These are phyloP conservation scores for Bemisia tabaci DNA, from an alignment of 1,140 invertebrate species.

Conservation along the genomic window DNA sequence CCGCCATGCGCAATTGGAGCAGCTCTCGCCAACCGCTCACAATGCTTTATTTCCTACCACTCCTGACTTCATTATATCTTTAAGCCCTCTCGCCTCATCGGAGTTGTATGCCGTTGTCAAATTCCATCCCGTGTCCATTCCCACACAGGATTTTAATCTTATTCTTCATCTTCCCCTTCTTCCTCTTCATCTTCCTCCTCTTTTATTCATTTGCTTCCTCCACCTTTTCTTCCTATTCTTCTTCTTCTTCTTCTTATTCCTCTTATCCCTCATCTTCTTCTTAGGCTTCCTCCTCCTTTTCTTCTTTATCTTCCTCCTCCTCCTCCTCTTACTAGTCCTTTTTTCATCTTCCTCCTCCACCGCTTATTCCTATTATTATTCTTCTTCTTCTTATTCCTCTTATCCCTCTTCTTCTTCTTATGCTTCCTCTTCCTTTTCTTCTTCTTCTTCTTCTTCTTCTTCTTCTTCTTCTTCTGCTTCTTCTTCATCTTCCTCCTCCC, in stretches of 20 bases:
- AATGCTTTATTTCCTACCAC: too few species aligned
- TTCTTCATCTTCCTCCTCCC: not conserved
- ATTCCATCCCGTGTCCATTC: too few species aligned
- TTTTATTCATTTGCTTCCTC: too few species aligned
- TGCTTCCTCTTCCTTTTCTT: not conserved
- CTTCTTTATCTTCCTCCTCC: not conserved
- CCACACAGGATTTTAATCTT: too few species aligned
- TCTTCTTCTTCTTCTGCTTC: not conserved
- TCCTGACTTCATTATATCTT: too few species aligned
- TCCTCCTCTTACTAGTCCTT: not conserved
- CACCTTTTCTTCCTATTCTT: too few species aligned
- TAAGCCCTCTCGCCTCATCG: too few species aligned
- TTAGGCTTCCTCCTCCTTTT: not conserved
- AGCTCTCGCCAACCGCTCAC: too few species aligned
- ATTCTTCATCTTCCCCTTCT: too few species aligned
- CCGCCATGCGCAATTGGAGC: too few species aligned
- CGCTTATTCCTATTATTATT: not conserved
- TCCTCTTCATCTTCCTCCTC: too few species aligned
- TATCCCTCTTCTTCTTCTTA: not conserved
- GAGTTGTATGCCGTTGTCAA: too few species aligned
- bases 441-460: not conserved
- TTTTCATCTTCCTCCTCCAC: not conserved
- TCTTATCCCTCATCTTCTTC: not conserved
- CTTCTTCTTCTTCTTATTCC: not conserved
- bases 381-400: not conserved